Base-by-base conservation (phyloP, 2,797 vertebrate species). In the Cacajao melanocephalus region DNA sequence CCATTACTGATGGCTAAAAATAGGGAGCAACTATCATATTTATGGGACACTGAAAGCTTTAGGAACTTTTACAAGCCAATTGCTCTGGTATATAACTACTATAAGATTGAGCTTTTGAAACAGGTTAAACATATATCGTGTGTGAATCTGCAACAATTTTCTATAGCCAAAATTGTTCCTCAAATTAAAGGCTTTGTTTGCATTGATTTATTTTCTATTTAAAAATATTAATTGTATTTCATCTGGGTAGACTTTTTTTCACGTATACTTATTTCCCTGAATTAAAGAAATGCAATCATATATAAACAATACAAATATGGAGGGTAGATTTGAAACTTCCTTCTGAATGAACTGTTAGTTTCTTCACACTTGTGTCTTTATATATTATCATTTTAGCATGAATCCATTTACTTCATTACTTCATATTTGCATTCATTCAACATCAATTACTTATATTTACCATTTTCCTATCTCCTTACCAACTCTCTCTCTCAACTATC, bases 1-100 rank as follows among this genome's bases (percentile, higher is more conserved):
- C 84, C 57, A 92, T 85, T 90, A 39, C 57, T 70, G 28, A 90
- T 36, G 13, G 13, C 78, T 93, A 92, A 96, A 94, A 94, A 96
- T 95, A 92, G 36, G 41, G 52, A 90, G 1, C 4, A 88, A 20
- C 5, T 76, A 88, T 96, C 64, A 79, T 97, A 61, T 82, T 92
- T 84, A 39, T 46, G 17, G 52, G 67, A 44, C 87, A 64, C 5
- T 48, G 41, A 26, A 97, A 92, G 13, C 41, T 82, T 87, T 85
- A 93, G 81, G n/a, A 81, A 46, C 17, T 85, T 97, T 70, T 70
- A 76, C 5, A 93, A 90, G 52, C 52, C 70, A 96, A 22, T 67
- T 85, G 52, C 64, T 93, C 70, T 88, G 28, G 19, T 79, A 73
- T 72, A 50, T 81, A 94, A 95, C 79, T 96, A 50, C n/a, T 57